Percentiles rank a stretch among this genome's conserved stretches.
Evolutionary conservation across 1,140 invertebrate species (phyloP).

Genomic region (Trypoxylus dichotomus): DNA sequence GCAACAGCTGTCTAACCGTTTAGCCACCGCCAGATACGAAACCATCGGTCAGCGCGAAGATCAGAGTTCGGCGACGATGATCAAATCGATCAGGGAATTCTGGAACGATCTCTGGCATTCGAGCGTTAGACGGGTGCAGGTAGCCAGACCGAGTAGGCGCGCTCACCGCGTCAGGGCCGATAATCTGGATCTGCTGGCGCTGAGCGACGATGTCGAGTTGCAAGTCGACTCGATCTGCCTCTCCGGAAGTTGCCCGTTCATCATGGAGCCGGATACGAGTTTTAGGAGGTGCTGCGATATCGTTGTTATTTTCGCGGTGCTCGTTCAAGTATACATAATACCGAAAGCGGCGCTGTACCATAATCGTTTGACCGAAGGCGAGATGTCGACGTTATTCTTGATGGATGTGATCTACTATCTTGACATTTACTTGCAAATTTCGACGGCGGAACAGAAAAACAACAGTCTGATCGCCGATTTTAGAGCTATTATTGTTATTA

Average conservation of each 20-base stretch:
- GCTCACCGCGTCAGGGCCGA: background rate
- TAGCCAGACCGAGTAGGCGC: background rate
- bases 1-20: constrained; percentile 4
- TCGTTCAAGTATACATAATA: constrained; percentile 13
- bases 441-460: constrained; percentile 14
- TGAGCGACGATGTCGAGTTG: constrained; percentile 32
- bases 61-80: background rate
- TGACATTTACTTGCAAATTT: constrained; percentile 30
- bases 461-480: background rate
- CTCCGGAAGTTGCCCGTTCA: constrained; percentile 13
- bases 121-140: background rate
- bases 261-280: constrained; percentile 28
- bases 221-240: constrained; percentile 29
- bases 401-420: constrained; percentile 29
- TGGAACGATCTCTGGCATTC: constrained; percentile 18
- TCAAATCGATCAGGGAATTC: background rate
- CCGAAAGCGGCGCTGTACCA: constrained; percentile 5
- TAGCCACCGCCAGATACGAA: background rate
- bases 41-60: background rate
- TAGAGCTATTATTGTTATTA: constrained; percentile 5
- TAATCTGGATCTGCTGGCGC: constrained; percentile 17
- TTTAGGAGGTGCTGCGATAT: constrained; percentile 21
- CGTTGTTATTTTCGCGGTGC: background rate
- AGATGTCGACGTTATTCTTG: constrained; percentile 21
- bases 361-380: background rate